phyloP scores from a whole-genome alignment of 2,113 vertebrate genomes.

The Himantopus leucocephalus region DNA sequence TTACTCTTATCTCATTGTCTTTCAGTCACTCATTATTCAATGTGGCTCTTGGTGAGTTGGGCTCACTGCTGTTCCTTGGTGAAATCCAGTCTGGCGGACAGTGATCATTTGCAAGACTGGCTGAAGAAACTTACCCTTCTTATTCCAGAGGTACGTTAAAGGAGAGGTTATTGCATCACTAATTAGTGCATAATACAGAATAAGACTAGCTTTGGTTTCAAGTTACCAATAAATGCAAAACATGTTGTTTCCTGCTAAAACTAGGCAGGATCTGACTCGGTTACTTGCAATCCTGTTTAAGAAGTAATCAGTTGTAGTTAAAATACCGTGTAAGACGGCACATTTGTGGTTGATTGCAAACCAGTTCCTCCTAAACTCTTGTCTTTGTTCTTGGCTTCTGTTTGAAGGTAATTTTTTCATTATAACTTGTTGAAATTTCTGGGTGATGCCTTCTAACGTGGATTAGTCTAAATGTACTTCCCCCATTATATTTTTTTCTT shows the following conservation, averaged over 20 bases:
- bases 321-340: background rate
- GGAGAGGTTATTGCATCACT: background rate
- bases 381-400: background rate
- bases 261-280: background rate
- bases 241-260: background rate
- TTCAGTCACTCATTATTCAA: constrained; percentile 97
- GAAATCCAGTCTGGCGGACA: constrained; percentile 96
- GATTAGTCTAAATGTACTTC: background rate
- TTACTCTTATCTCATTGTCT: background rate
- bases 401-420: background rate
- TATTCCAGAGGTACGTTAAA: constrained; percentile 89
- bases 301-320: background rate
- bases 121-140: constrained; percentile 95
- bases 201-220: background rate
- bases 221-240: background rate
- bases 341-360: background rate
- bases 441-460: background rate
- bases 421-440: background rate
- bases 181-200: background rate
- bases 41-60: constrained; percentile 99
- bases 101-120: constrained; percentile 96
- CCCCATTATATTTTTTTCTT: background rate
- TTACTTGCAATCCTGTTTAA: background rate
- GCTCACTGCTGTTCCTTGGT: constrained; percentile 95
- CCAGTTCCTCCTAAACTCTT: background rate